These are phyloP conservation scores for Leucopsar rothschildi DNA, from an alignment of 2,113 vertebrate species.

Conservation along the genomic window DNA sequence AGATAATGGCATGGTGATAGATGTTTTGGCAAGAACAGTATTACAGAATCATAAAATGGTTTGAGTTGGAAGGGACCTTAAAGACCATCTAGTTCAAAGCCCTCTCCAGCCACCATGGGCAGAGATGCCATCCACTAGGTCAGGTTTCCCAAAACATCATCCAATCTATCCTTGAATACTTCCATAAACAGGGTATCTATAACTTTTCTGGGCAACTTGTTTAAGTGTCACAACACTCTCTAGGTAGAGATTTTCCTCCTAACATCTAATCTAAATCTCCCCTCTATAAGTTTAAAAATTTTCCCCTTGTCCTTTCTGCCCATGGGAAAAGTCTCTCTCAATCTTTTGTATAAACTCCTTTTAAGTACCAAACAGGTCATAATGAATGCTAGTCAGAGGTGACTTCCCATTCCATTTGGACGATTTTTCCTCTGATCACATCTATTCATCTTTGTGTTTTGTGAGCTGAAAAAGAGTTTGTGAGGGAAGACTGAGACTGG, in stretches of 20 bases:
- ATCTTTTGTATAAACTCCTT: neutral
- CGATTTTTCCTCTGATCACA: neutral
- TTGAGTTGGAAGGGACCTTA: neutral
- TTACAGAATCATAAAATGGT: neutral
- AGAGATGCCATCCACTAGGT: fast-evolving
- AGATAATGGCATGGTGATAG: neutral
- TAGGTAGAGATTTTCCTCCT: neutral
- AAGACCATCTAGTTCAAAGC: fast-evolving
- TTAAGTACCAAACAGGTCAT: neutral
- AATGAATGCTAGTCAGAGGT: neutral
- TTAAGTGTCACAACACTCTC: neutral
- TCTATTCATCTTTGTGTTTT: neutral
- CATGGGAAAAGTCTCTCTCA: neutral
- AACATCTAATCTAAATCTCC: fast-evolving
- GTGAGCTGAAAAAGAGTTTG: neutral
- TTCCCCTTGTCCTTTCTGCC: neutral
- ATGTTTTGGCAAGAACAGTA: neutral
- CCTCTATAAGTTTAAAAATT: neutral
- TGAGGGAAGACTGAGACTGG: neutral
- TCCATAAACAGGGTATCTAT: neutral
- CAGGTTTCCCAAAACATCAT: fast-evolving
- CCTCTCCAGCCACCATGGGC: no score
- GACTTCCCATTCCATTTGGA: neutral
- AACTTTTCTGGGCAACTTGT: neutral
- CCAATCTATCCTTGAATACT: neutral